Evolutionary conservation across 2,113 vertebrate species (phyloP), one percentile per base, ranked within the genome.

Genomic region (Silurus glanis): DNA sequence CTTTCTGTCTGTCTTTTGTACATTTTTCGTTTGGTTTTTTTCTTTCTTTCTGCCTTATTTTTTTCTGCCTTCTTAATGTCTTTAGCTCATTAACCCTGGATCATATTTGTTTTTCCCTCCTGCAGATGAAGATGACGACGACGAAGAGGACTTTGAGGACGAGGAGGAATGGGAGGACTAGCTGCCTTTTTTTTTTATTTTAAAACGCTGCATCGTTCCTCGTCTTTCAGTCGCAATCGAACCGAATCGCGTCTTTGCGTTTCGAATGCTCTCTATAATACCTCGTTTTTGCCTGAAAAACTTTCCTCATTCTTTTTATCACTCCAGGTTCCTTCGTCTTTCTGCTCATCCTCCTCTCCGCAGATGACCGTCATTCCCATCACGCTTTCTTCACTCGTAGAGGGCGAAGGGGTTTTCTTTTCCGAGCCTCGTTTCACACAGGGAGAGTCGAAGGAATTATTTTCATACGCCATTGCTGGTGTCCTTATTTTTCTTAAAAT

Each of bases 211-310:
- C 96, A 96, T 92, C 82, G 28, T 93, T 37, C 37, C 37, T 37
- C 37, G 37, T 37, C 2, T 95, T 95, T 94, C 89, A 94, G 95
- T 96, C 95, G 96, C 95, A 95, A 94, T 37, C 37, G 37, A 91
- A 96, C 93, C 93, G 94, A 95, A 95, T 97, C 96, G 95, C 95
- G 95, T 87, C 16, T 97, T 96, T 96, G 95, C 95, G 97, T 96
- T 97, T 94, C 90, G 83, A 87, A 97, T 96, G 95, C 96, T 98
- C 97, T 97, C 97, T 99, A 97, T 97, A 98, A 99, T 98, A 99
- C 96, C 97, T 99, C 97, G 97, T 97, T 96, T 96, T 96, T 96
- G 96, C 96, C 96, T 97, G 96, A 96, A 95, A 95, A 95, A 93
- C 94, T 96, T 96, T 96, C 37, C 94, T 97, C 95, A 92, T 94